These are phyloP conservation scores for Phylloscopus trochilus DNA, from an alignment of 2,113 vertebrate genomes.

Conservation along the genomic window DNA sequence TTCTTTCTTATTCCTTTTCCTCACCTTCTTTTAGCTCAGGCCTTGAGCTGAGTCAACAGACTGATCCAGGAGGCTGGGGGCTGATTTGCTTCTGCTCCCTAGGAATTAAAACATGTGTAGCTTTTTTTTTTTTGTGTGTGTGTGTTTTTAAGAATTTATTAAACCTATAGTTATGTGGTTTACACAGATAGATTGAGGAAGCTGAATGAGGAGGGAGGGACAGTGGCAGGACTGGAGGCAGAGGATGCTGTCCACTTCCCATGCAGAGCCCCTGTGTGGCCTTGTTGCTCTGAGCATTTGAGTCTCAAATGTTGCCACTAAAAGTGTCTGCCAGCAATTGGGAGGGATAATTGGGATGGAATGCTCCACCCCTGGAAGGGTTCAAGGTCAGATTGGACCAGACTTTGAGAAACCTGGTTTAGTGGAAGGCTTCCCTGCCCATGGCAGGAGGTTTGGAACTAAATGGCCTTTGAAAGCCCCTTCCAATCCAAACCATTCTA, in stretches of 20 bases:
- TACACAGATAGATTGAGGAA: neutral
- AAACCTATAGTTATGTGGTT: neutral
- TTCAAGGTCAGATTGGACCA: neutral
- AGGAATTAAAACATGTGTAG: neutral
- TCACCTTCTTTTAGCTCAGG: neutral
- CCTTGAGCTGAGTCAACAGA: neutral
- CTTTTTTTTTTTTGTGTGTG: neutral
- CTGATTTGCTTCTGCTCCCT: neutral
- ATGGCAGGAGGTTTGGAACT: rapidly evolving
- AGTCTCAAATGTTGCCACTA: neutral
- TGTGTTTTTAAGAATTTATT: neutral
- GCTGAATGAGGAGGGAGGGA: neutral
- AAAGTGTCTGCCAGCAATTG: neutral
- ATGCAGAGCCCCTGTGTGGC: rapidly evolving
- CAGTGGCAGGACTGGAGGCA: neutral
- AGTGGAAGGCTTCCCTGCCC: neutral
- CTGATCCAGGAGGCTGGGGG: neutral
- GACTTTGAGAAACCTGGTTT: neutral
- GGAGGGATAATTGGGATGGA: neutral
- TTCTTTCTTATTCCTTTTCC: neutral
- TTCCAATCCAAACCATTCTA: neutral
- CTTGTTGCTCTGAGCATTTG: neutral
- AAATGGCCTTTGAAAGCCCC: neutral
- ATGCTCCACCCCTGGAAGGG: neutral
- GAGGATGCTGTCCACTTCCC: neutral